Evolutionary conservation across 2,888 invertebrate genomes (phyloP).

Genomic region (Melinopterus prodromus): DNA sequence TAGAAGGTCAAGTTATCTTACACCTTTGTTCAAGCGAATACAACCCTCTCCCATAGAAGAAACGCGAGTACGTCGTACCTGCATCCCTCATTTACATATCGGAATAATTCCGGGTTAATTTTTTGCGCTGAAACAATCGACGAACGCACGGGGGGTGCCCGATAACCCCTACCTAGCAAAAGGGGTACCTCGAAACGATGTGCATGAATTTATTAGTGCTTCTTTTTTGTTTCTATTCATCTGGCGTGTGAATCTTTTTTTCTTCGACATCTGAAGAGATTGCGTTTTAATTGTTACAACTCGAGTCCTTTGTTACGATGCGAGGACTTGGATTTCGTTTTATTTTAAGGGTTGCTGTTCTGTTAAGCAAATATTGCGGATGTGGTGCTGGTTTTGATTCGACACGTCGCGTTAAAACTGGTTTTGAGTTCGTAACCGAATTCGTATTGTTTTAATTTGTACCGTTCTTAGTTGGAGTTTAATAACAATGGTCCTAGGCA

Average conservation of each 20-base stretch:
- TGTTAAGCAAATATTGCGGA: neutral
- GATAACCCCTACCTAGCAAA: constrained; percentile 37
- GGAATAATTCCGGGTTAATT: constrained; percentile 54
- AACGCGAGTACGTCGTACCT: neutral
- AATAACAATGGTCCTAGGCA: too few relatives aligned
- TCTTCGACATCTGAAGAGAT: constrained; percentile 5
- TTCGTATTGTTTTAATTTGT: neutral
- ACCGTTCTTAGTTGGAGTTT: too few relatives aligned
- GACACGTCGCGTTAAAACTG: neutral
- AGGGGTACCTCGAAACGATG: constrained; percentile 50
- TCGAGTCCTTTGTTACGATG: constrained; percentile 7
- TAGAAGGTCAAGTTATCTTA: neutral
- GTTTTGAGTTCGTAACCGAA: neutral
- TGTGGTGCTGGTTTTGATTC: neutral
- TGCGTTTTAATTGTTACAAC: neutral
- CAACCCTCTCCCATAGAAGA: neutral
- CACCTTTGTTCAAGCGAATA: neutral
- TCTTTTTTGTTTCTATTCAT: constrained; percentile 42
- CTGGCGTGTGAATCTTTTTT: constrained; percentile 50
- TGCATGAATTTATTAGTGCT: constrained; percentile 45
- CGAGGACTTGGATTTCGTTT: neutral
- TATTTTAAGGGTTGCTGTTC: neutral
- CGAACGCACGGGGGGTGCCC: constrained; percentile 42
- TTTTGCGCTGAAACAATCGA: constrained; percentile 56
- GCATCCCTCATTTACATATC: constrained; percentile 54